Evolutionary conservation across 2,888 invertebrate genomes (phyloP).

Genomic region (Stenotaenia linearis): DNA sequence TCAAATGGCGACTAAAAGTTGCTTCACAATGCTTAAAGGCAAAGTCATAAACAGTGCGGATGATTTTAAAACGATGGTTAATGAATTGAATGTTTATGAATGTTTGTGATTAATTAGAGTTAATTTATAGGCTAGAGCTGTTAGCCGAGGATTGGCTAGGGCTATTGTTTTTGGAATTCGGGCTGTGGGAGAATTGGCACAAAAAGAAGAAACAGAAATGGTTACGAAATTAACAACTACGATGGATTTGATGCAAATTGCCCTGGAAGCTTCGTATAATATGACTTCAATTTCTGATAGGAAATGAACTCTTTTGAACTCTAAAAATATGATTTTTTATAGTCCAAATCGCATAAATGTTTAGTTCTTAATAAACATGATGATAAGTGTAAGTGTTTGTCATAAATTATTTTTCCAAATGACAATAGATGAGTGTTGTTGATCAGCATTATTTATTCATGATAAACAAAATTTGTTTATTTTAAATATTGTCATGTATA

Average conservation of each 20-base stretch:
- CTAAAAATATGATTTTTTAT: too few species aligned
- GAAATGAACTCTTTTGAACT: background rate
- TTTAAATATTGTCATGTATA: too few species aligned
- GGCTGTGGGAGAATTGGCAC: background rate
- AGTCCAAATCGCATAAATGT: too few species aligned
- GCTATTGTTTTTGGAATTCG: background rate
- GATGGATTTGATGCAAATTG: background rate
- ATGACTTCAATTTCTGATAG: background rate
- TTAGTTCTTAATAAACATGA: too few species aligned
- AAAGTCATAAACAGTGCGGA: background rate
- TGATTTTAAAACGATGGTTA: background rate
- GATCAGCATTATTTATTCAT: too few species aligned
- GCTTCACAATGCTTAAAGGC: background rate
- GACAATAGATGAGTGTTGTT: too few species aligned
- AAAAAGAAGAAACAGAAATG: background rate
- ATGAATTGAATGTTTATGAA: background rate
- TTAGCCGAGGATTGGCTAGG: background rate
- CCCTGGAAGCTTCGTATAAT: background rate
- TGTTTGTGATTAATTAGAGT: background rate
- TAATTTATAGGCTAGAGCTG: background rate
- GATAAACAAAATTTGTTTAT: too few species aligned
- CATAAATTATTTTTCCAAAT: too few species aligned
- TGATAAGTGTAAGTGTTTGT: too few species aligned
- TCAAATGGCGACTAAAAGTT: background rate
- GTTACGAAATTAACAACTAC: background rate